These are phyloP conservation scores for Hyperopisus bebe DNA, from an alignment of 2,113 vertebrate genomes.

Conservation along the genomic window DNA sequence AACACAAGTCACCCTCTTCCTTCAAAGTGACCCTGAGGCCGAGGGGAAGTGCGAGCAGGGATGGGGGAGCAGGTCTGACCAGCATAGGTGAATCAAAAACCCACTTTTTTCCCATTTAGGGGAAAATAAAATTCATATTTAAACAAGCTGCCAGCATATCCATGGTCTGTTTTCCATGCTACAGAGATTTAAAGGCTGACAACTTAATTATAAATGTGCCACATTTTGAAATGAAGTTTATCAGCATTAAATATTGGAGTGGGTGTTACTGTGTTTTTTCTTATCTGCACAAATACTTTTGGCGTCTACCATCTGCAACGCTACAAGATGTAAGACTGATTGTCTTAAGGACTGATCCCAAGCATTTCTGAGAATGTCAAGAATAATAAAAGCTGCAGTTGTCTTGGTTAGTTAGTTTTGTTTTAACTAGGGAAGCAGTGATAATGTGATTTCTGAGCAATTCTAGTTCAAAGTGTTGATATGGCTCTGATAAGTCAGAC, in stretches of 20 bases:
- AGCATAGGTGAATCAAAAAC: not conserved
- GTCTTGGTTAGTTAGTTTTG: not conserved
- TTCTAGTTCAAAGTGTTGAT: not conserved
- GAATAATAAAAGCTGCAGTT: not conserved
- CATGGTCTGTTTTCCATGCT: not conserved
- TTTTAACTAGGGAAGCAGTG: not conserved
- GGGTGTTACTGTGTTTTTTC: not conserved
- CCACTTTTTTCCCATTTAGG: not conserved
- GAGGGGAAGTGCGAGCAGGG: too few species aligned
- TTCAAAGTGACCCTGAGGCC: not conserved
- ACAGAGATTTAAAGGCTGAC: constrained; percentile 10
- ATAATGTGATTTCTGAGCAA: not conserved
- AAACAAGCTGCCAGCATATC: not conserved
- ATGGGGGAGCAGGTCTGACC: not conserved
- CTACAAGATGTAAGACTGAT: not conserved
- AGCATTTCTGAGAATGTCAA: not conserved
- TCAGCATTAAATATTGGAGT: not conserved
- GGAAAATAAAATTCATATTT: not conserved
- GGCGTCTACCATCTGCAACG: not conserved
- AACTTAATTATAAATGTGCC: not conserved
- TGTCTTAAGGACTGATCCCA: not conserved
- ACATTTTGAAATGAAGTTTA: not conserved
- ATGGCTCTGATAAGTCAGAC: not conserved
- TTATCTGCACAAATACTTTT: not conserved
- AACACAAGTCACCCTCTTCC: not conserved